Conservation (phyloP, 2,888 invertebrate genomes). For the Epinotia ramella region DNA sequence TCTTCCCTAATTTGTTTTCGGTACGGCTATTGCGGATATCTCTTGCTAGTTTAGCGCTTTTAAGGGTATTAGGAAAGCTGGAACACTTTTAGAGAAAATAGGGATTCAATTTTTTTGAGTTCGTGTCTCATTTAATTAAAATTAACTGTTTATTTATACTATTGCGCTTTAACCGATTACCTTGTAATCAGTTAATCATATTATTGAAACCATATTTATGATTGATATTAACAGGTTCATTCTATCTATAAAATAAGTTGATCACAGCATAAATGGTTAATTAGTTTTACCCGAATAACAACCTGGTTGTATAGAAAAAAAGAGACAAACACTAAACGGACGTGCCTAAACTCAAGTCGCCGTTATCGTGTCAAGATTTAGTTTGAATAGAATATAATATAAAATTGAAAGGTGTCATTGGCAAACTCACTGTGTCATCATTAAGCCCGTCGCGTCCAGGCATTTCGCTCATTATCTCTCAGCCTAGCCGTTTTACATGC, state of each 20-base stretch:
- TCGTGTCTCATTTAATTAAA: too few species aligned
- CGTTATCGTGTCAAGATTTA: neutral
- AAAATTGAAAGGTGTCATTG: slow-evolving; percentile 9
- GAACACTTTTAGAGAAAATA: neutral
- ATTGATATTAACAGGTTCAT: too few species aligned
- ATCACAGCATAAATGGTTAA: neutral
- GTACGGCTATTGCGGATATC: slow-evolving; percentile 29
- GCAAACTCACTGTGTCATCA: slow-evolving; percentile 23
- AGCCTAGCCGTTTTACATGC: slow-evolving; percentile 16
- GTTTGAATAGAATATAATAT: slow-evolving; percentile 4
- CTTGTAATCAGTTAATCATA: too few species aligned
- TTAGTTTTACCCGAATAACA: neutral
- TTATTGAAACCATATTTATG: too few species aligned
- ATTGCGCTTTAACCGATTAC: too few species aligned
- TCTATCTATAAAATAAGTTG: neutral
- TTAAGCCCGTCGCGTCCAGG: slow-evolving; percentile 11
- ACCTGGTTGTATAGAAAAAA: neutral
- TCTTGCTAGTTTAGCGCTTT: slow-evolving; percentile 19
- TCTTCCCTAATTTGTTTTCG: slow-evolving; percentile 39
- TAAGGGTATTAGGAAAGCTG: slow-evolving; percentile 9
- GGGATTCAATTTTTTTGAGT: neutral
- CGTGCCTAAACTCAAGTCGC: neutral
- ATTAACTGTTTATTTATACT: too few species aligned
- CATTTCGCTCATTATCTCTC: slow-evolving; percentile 10
- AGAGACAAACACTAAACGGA: neutral